phyloP scores from a whole-genome alignment of 2,888 invertebrate species.

The Ptychoptera contaminata region DNA sequence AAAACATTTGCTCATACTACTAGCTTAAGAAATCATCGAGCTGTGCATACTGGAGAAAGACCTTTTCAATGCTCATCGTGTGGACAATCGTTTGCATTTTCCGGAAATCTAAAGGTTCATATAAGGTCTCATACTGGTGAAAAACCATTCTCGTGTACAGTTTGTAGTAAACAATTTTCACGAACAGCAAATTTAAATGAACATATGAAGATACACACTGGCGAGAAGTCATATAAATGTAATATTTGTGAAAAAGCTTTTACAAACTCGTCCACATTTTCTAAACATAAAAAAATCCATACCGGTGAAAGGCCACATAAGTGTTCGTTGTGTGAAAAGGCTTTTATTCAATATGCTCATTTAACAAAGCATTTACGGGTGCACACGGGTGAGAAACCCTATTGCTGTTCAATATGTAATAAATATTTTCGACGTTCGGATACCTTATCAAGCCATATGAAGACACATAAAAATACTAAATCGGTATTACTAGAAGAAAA shows the following conservation, averaged over 20 bases:
- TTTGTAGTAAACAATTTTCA: slow-evolving; percentile 9
- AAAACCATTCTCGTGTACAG: slow-evolving; percentile 4
- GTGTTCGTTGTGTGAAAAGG: slow-evolving; percentile 9
- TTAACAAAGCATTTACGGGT: slow-evolving; percentile 7
- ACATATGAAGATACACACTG: slow-evolving; percentile 7
- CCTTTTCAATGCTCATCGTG: slow-evolving; percentile 8
- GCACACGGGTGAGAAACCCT: slow-evolving; percentile 10
- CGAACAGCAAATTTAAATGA: slow-evolving; percentile 7
- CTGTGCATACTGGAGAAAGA: slow-evolving; percentile 5
- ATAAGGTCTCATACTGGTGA: slow-evolving; percentile 9
- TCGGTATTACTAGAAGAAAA: too few species aligned
- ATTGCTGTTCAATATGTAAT: slow-evolving; percentile 7
- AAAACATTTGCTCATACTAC: slow-evolving; percentile 8
- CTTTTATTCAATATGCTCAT: slow-evolving; percentile 8
- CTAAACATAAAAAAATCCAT: slow-evolving; percentile 9
- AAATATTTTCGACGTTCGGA: slow-evolving; percentile 9
- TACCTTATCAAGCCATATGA: slow-evolving; percentile 6
- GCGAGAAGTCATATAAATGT: slow-evolving; percentile 5
- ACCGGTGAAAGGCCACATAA: slow-evolving; percentile 8
- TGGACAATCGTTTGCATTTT: slow-evolving; percentile 7
- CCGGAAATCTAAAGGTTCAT: slow-evolving; percentile 9
- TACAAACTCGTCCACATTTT: slow-evolving; percentile 4
- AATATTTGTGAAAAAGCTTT: slow-evolving; percentile 5
- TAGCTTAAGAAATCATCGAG: slow-evolving; percentile 6
- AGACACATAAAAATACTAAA: neutral